These are phyloP conservation scores for Drosophila bifasciata DNA, from an alignment of 1,140 invertebrate genomes.

Conservation along the genomic window DNA sequence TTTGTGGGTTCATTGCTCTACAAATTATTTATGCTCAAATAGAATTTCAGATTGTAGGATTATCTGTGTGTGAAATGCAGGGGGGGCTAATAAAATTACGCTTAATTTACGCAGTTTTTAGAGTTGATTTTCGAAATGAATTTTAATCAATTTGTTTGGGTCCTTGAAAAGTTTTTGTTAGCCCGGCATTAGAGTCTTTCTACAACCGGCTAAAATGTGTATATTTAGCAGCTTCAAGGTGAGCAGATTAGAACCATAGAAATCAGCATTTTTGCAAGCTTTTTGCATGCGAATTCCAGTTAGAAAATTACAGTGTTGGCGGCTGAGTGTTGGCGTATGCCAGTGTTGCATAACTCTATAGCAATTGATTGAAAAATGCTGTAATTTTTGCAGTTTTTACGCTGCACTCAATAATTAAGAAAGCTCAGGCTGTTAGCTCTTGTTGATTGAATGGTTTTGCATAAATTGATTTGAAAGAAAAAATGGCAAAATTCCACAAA, in stretches of 20 bases:
- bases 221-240: slow-evolving; percentile 5
- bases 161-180: slow-evolving; percentile 48
- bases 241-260: slow-evolving; percentile 4
- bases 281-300: slow-evolving; percentile 2
- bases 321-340: slow-evolving; percentile 26
- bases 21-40: slow-evolving; percentile 1
- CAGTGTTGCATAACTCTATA: slow-evolving; percentile 44
- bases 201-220: slow-evolving; percentile 2
- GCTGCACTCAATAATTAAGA: slow-evolving; percentile 51
- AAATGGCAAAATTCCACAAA: slow-evolving; percentile 35
- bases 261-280: neutral
- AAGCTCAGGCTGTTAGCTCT: slow-evolving; percentile 29
- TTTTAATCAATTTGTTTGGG: slow-evolving; percentile 19
- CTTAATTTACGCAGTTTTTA: too few species aligned
- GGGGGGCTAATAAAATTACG: neutral
- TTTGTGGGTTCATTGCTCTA: slow-evolving; percentile 21
- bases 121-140: slow-evolving; percentile 3
- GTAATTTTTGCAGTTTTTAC: slow-evolving; percentile 59
- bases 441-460: slow-evolving; percentile 48
- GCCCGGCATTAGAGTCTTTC: slow-evolving; percentile 4
- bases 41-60: neutral
- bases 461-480: slow-evolving; percentile 52
- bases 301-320: neutral
- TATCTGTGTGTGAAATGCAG: neutral
- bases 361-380: slow-evolving; percentile 25